Evolutionary conservation across 2,113 vertebrate genomes (phyloP).

Genomic region (Felis chaus): DNA sequence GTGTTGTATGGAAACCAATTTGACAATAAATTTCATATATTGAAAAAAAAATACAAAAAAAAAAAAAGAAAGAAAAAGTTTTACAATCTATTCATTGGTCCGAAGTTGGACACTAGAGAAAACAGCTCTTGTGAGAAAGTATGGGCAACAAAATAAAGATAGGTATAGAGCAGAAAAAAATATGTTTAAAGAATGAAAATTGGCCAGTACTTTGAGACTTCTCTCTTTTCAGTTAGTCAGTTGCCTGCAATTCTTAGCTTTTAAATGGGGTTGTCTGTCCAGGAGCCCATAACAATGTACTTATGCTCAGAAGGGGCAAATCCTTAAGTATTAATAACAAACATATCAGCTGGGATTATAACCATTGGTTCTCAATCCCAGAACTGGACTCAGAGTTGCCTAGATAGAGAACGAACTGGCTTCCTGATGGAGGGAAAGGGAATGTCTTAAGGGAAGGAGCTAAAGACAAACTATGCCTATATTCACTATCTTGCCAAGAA

Average conservation of each 20-base stretch:
- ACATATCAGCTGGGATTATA: neutral
- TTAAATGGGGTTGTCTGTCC: neutral
- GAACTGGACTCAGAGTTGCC: neutral
- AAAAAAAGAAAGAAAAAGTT: neutral
- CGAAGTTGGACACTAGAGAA: constrained; percentile 51
- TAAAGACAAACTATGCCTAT: neutral
- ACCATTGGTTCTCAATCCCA: neutral
- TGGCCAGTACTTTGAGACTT: neutral
- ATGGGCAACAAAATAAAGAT: neutral
- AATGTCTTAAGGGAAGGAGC: neutral
- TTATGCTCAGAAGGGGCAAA: neutral
- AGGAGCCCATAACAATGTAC: neutral
- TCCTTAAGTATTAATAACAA: constrained; percentile 6
- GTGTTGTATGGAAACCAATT: no score
- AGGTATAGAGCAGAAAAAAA: neutral
- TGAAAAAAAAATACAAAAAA: no score
- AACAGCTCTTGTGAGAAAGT: constrained; percentile 31
- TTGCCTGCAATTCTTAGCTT: neutral
- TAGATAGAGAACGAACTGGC: neutral
- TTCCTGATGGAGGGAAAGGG: neutral
- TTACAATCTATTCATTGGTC: neutral
- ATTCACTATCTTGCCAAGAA: constrained; percentile 43
- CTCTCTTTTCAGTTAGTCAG: neutral
- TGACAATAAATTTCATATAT: no score
- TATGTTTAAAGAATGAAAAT: neutral